Evolutionary conservation across 2,797 vertebrate genomes (phyloP).

Genomic region (Thalassophryne amazonica): DNA sequence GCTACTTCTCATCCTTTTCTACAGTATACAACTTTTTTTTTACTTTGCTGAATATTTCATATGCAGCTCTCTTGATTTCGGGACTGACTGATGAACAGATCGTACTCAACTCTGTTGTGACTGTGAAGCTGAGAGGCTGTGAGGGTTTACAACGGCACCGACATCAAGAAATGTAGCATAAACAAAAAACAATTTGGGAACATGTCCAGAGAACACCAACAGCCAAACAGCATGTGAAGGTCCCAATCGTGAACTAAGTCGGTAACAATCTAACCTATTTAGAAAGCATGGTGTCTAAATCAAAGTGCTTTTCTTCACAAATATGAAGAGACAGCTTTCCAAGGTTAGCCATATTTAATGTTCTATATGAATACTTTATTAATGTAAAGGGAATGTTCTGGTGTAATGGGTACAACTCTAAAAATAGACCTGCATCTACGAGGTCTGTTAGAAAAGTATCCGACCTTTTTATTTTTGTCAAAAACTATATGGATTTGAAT

Average conservation of each 20-base stretch:
- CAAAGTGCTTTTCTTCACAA: neutral
- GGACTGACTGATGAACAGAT: slow-evolving; percentile 6
- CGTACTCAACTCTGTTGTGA: neutral
- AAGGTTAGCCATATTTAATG: slow-evolving; percentile 20
- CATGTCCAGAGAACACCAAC: slow-evolving; percentile 32
- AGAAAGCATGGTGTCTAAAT: neutral
- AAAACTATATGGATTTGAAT: no score
- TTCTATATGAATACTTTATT: slow-evolving; percentile 14
- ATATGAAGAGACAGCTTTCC: slow-evolving; percentile 3
- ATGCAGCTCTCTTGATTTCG: slow-evolving; percentile 3
- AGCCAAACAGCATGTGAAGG: slow-evolving; percentile 23
- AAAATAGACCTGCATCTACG: neutral
- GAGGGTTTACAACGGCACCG: slow-evolving; percentile 12
- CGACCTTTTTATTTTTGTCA: no score
- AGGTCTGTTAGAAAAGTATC: no score
- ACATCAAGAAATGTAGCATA: slow-evolving; percentile 11
- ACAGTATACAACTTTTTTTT: neutral
- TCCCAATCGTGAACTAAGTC: slow-evolving; percentile 17
- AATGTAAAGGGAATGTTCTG: neutral
- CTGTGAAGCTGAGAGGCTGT: slow-evolving; percentile 5
- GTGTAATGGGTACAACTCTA: no score
- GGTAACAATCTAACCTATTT: slow-evolving; percentile 10
- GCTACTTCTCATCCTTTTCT: neutral
- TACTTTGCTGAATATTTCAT: slow-evolving; percentile 28
- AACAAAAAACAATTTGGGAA: slow-evolving; percentile 12